These are phyloP conservation scores for Meriones unguiculatus DNA, from an alignment of 2,113 vertebrate species.

Conservation along the genomic window DNA sequence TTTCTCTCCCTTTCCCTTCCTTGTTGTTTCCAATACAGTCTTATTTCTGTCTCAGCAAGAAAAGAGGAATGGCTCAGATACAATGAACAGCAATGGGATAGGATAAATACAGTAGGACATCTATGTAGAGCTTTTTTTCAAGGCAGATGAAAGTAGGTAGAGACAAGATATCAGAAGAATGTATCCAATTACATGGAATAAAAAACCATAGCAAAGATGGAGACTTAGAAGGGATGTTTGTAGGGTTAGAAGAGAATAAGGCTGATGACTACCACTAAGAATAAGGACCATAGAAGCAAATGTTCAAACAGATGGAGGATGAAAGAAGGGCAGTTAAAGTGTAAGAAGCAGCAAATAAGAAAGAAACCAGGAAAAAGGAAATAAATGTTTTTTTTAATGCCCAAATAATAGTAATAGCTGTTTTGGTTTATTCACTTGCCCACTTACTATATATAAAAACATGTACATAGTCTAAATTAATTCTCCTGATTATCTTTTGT, in stretches of 20 bases:
- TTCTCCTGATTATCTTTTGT: slow-evolving; percentile 24
- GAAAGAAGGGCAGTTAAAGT: not conserved
- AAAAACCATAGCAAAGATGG: not conserved
- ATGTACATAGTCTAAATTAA: not conserved
- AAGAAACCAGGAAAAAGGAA: not conserved
- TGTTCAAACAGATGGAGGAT: not conserved
- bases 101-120: not conserved
- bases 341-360: not conserved
- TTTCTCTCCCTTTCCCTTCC: not conserved
- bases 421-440: not conserved
- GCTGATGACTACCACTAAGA: not conserved
- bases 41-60: not conserved
- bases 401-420: not conserved
- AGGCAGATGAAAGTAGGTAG: not conserved
- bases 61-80: slow-evolving; percentile 8
- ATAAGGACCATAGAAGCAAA: not conserved
- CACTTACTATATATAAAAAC: not conserved
- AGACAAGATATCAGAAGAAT: slow-evolving; percentile 9
- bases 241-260: not conserved
- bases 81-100: not conserved
- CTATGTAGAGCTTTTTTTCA: not conserved
- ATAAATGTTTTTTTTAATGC: not conserved
- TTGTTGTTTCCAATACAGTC: not conserved
- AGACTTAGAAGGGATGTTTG: not conserved
- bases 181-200: not conserved